These are phyloP conservation scores for Leptopilina syphax DNA, from an alignment of 2,888 invertebrate genomes.

Conservation along the genomic window DNA sequence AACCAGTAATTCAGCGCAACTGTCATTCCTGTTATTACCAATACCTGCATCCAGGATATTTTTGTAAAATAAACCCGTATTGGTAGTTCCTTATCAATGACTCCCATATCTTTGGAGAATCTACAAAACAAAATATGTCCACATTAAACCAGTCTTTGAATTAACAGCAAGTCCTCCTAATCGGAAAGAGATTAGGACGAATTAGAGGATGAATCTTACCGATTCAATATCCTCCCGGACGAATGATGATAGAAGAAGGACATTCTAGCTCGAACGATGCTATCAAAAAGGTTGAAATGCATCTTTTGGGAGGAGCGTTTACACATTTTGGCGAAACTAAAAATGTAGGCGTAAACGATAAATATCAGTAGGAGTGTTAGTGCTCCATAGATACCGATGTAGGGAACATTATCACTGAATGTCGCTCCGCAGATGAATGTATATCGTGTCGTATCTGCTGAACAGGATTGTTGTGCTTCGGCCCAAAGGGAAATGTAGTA, in stretches of 20 bases:
- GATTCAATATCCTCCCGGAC: slow-evolving; percentile 76
- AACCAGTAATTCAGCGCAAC: slow-evolving; percentile 86
- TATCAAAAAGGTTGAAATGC: slow-evolving; percentile 89
- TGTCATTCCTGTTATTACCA: slow-evolving; percentile 86
- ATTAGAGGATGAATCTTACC: slow-evolving; percentile 33
- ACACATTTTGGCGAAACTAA: slow-evolving; percentile 81
- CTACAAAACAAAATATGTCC: slow-evolving; percentile 69
- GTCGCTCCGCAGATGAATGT: not conserved
- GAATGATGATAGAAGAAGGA: slow-evolving; percentile 93
- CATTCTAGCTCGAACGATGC: slow-evolving; percentile 88
- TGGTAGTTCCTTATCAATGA: slow-evolving; percentile 82
- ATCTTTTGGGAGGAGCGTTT: slow-evolving; percentile 87
- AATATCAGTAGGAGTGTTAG: slow-evolving; percentile 73
- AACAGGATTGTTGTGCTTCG: slow-evolving; percentile 74
- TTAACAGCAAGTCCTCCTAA: no score
- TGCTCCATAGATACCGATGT: slow-evolving; percentile 79
- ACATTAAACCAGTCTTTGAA: no score
- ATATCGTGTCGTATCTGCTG: slow-evolving; percentile 47
- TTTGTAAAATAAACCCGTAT: slow-evolving; percentile 64
- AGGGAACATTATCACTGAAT: slow-evolving; percentile 66
- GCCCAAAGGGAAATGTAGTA: slow-evolving; percentile 77
- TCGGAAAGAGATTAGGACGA: no score
- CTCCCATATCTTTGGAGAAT: slow-evolving; percentile 92
- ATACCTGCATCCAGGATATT: slow-evolving; percentile 79
- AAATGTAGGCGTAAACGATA: slow-evolving; percentile 74